Base-by-base conservation (phyloP, 2,888 invertebrate genomes). In the Xanthorhoe designata region DNA sequence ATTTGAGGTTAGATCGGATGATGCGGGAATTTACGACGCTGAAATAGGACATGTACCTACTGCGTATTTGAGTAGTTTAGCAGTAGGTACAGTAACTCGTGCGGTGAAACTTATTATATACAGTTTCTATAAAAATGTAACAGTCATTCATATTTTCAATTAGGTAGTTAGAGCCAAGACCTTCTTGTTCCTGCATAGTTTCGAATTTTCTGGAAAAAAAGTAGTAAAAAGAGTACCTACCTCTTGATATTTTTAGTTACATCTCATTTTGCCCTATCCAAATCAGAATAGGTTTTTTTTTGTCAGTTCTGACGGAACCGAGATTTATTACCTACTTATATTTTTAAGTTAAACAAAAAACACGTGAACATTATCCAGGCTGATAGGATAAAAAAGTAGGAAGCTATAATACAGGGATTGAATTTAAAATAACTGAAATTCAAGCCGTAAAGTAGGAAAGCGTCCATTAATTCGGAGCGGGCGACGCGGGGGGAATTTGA, bases 1-100 rank as follows among this genome's bases (percentile, higher is more conserved):
- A 64, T 64, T 64, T 64, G 64, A 54, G 64, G 59, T 64, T 61
- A 35, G 15, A 53, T 13, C 53, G 42, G 50, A 54, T 59, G 49
- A 59, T 54, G 50, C 49, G 56, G 29, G 57, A 63, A 57, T 45
- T 51, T 42, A 55, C 24, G 32, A 57, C 52, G n/a, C 64, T 59
- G 58, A 64, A 58, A 24, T 62, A 55, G 53, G n/a, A 35, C 17
- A 9, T 45, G n/a, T n/a, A 13, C 8, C 8, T 18, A 10, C 38
- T 18, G 38, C 2, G 13, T 42, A 4, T 42, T 4, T 42, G 38
- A 13, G 3, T 13, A 13, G 13, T 13, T 13, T 42, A 4, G 2
- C 13, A 32, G 32, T 32, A 6, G 32, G 4, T 32, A 32, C 32
- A 24, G 24, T 24, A 3, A 4, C 1, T 3, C 32, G 32, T 32